Conservation (phyloP, 2,113 vertebrate genomes). For the Fulica atra region DNA sequence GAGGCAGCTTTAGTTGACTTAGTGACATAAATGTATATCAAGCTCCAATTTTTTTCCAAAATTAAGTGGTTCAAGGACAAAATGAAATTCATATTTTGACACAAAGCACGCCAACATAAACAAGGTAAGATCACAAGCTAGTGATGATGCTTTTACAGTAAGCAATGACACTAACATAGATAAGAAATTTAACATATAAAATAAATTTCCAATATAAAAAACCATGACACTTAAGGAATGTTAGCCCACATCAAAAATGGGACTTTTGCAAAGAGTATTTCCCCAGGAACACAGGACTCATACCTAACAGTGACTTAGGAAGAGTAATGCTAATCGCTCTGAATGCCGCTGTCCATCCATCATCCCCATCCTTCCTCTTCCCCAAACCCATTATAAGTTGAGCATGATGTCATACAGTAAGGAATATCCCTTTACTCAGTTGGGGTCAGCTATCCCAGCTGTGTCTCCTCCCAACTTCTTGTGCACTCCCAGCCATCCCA, state of each 20-base stretch:
- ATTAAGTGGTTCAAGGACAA: neutral
- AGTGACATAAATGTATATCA: neutral
- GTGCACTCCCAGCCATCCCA: too few species aligned
- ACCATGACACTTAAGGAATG: neutral
- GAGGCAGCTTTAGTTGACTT: neutral
- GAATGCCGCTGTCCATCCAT: too few species aligned
- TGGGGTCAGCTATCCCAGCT: too few species aligned
- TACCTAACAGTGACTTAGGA: too few species aligned
- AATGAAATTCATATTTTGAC: neutral
- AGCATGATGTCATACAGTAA: too few species aligned
- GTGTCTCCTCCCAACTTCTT: too few species aligned
- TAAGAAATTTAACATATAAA: neutral
- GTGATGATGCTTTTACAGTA: neutral
- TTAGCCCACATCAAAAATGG: neutral
- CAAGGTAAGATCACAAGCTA: neutral
- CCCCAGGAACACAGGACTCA: too few species aligned
- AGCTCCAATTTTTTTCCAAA: neutral
- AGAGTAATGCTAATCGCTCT: too few species aligned
- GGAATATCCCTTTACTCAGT: too few species aligned
- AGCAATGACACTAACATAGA: neutral
- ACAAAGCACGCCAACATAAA: neutral
- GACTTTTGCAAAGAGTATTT: neutral
- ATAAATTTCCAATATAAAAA: neutral
- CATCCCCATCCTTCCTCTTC: too few species aligned
- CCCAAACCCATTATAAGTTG: too few species aligned